phyloP scores from a whole-genome alignment of 2,888 invertebrate species.

The Parelbella ahira region DNA sequence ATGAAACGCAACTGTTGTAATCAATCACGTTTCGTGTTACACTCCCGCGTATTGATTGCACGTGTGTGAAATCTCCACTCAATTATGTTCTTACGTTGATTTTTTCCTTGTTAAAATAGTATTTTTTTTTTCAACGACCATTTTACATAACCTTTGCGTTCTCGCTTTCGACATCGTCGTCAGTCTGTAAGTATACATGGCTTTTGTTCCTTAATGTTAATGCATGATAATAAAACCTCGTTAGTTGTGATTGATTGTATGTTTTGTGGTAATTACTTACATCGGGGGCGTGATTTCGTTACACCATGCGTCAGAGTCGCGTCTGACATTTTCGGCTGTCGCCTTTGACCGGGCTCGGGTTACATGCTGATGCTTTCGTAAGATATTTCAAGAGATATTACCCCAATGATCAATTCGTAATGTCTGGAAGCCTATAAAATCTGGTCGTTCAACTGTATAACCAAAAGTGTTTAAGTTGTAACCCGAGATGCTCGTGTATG shows the following conservation, averaged over 20 bases:
- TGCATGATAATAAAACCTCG: conserved; percentile 39
- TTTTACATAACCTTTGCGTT: conserved; percentile 42
- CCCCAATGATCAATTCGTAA: conserved; percentile 32
- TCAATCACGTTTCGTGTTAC: conserved; percentile 37
- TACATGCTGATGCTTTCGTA: conserved; percentile 21
- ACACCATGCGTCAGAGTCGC: conserved; percentile 27
- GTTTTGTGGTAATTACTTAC: conserved; percentile 30
- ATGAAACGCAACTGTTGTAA: conserved; percentile 42
- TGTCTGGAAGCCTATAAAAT: conserved; percentile 38
- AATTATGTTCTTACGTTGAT: conserved; percentile 34
- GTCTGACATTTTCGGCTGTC: conserved; percentile 29
- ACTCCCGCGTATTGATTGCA: conserved; percentile 2
- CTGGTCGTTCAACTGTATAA: conserved; percentile 31
- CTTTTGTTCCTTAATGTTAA: conserved; percentile 31
- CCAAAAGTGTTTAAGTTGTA: conserved; percentile 23
- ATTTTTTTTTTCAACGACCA: conserved; percentile 34
- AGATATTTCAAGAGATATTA: conserved; percentile 12
- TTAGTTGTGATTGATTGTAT: conserved; percentile 37
- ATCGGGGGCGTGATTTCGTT: conserved; percentile 25
- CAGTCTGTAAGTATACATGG: conserved; percentile 26
- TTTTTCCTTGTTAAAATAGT: conserved; percentile 24
- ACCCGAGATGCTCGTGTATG: conserved; percentile 15
- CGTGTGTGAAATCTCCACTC: conserved; percentile 25
- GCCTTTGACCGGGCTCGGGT: conserved; percentile 27
- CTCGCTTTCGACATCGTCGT: conserved; percentile 36